These are phyloP conservation scores for Squalus acanthias DNA, from an alignment of 2,797 vertebrate genomes.

Conservation along the genomic window DNA sequence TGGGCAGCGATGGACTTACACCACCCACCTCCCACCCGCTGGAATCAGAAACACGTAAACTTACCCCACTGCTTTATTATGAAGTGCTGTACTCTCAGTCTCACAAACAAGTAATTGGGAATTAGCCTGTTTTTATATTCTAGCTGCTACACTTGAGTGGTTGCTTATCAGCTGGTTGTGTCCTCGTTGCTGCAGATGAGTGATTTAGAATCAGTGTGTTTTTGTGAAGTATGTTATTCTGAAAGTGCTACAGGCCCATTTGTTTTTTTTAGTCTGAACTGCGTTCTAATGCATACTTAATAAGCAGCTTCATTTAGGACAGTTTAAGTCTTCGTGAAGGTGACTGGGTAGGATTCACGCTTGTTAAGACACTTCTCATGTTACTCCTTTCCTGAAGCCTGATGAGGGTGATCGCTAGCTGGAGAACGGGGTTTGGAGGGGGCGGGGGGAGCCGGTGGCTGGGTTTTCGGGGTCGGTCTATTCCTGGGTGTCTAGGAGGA, in stretches of 20 bases:
- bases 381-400: background rate
- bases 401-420: background rate
- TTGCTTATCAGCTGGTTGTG: no score
- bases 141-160: no score
- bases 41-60: no score
- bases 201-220: background rate
- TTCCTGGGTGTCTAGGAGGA: background rate
- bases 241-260: background rate
- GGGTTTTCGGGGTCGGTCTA: background rate
- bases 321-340: background rate
- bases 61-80: no score
- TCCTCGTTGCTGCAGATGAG: no score
- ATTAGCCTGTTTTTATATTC: no score
- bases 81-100: no score
- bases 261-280: background rate
- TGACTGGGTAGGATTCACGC: background rate
- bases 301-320: background rate
- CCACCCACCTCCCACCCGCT: no score
- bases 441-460: background rate
- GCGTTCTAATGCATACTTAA: background rate
- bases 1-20: no score
- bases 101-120: no score
- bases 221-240: background rate
- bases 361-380: background rate
- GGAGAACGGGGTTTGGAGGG: background rate